Conservation (phyloP, 2,113 vertebrate species). For the Cisticola juncidis region DNA sequence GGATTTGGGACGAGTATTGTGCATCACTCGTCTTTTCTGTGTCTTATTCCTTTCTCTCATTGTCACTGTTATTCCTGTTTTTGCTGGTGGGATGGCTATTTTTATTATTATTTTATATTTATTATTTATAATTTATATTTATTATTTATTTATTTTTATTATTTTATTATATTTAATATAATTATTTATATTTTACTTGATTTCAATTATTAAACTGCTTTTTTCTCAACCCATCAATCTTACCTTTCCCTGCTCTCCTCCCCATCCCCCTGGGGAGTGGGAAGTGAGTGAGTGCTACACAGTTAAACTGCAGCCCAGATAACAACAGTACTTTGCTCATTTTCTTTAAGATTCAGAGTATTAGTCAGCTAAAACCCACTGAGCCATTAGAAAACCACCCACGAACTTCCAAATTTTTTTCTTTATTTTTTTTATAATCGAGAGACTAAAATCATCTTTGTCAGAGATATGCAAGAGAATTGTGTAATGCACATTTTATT, state of each 20-base stretch:
- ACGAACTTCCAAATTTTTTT: not conserved
- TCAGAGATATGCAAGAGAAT: not conserved
- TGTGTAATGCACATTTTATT: not conserved
- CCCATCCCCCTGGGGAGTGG: rapidly evolving
- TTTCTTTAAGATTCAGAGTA: conserved; percentile 9
- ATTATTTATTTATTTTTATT: not conserved
- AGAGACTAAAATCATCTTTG: not conserved
- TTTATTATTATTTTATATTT: too few relatives aligned
- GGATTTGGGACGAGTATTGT: not conserved
- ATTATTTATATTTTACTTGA: not conserved
- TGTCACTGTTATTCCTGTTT: not conserved
- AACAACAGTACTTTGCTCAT: not conserved
- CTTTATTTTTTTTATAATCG: not conserved
- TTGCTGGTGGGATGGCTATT: not conserved
- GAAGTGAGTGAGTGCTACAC: not conserved
- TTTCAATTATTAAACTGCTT: not conserved
- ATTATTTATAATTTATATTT: too few relatives aligned
- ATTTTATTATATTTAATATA: too few relatives aligned
- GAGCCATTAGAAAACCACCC: conserved; percentile 48
- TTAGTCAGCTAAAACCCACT: conserved; percentile 60
- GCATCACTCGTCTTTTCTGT: not conserved
- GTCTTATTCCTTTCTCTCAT: not conserved
- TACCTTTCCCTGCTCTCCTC: not conserved
- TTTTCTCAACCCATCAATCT: not conserved
- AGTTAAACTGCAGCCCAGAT: not conserved